Conservation (phyloP, 2,113 vertebrate species). For the Stomatorhinus ivindoensis region DNA sequence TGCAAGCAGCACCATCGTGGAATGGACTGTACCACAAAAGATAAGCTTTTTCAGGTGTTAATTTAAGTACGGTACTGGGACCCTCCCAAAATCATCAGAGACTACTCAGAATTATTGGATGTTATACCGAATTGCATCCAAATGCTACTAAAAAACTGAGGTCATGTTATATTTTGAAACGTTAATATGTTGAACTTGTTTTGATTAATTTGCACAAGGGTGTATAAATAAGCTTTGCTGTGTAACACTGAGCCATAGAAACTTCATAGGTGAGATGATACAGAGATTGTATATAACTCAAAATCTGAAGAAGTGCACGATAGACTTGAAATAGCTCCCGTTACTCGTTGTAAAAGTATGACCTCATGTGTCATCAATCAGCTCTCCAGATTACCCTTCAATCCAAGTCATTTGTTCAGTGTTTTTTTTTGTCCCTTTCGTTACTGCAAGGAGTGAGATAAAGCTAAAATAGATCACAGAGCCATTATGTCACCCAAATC, state of each 20-base stretch:
- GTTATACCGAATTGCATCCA: neutral
- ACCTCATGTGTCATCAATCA: neutral
- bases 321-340: neutral
- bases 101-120: neutral
- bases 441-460: neutral
- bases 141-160: neutral
- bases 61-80: neutral
- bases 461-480: neutral
- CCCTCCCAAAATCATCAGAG: neutral
- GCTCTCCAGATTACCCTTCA: neutral
- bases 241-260: neutral
- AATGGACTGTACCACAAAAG: neutral
- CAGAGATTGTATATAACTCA: neutral
- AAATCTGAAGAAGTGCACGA: neutral
- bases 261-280: neutral
- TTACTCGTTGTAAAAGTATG: neutral
- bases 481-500: neutral
- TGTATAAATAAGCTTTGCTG: neutral
- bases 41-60: neutral
- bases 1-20: neutral
- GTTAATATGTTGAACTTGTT: neutral
- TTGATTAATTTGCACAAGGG: neutral
- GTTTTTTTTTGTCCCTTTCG: neutral
- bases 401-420: neutral
- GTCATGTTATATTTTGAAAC: neutral